These are phyloP conservation scores for Tetraodon nigroviridis DNA, from an alignment of 2,113 vertebrate genomes.

Conservation along the genomic window DNA sequence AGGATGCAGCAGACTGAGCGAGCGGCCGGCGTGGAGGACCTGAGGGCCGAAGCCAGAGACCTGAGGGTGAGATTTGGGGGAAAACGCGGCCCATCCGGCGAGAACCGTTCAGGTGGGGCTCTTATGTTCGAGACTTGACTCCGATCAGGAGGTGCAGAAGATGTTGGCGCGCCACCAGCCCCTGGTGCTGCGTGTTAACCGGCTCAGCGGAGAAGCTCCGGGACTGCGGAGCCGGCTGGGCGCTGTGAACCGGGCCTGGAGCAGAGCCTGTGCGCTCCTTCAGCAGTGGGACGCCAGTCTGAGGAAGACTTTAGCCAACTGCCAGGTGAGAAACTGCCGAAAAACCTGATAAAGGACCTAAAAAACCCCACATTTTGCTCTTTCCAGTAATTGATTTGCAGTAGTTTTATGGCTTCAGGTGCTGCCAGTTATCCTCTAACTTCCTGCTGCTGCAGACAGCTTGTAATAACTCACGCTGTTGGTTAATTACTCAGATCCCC, in stretches of 20 bases:
- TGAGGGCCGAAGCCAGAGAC: constrained; percentile 76
- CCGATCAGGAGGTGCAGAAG: constrained; percentile 80
- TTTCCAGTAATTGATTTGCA: background rate
- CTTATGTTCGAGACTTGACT: background rate
- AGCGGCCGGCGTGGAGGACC: constrained; percentile 58
- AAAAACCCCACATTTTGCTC: background rate
- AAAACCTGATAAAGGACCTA: background rate
- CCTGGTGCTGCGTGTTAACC: constrained; percentile 77
- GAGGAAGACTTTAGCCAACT: constrained; percentile 76
- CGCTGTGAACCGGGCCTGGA: constrained; percentile 80
- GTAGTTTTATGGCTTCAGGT: background rate
- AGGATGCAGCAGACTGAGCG: constrained; percentile 59
- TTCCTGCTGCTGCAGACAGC: background rate
- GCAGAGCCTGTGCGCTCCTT: constrained; percentile 61
- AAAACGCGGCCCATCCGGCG: background rate
- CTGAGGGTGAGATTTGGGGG: constrained; percentile 74
- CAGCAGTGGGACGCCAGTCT: constrained; percentile 80
- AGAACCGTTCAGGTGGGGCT: accelerated
- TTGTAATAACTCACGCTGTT: background rate
- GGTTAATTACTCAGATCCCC: no score
- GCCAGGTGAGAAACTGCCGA: constrained; percentile 74
- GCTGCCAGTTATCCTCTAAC: background rate
- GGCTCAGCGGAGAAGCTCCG: constrained; percentile 69
- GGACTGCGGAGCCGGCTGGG: constrained; percentile 72
- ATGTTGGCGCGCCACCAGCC: constrained; percentile 81